Base-by-base conservation (phyloP, 2,113 vertebrate species). In the Apodemus sylvaticus region DNA sequence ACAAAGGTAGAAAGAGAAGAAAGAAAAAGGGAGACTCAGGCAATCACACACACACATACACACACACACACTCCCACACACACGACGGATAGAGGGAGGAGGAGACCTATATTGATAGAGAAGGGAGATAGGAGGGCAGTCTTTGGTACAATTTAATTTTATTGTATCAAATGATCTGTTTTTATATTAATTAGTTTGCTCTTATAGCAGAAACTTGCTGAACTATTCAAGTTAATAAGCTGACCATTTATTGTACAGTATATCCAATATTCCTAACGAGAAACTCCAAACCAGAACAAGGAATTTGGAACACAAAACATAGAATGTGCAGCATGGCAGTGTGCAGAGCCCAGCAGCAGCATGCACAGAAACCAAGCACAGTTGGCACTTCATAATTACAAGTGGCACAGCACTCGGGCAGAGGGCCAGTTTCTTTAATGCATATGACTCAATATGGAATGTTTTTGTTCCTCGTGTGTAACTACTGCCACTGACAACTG, bases 261-360 rank as follows among this genome's bases (percentile, higher is more conserved):
- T 5, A 91, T 95, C 95, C 95, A 95, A 89, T 90, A 98, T 98
- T 97, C 86, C 95, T 91, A 76, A 98, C 96, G 98, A 97, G 94
- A 96, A 98, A 96, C 79, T 98, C 93, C 60, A 85, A 98, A 96
- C 95, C 51, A 93, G 91, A 97, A 78, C 0, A 29, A 92, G 85
- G 81, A 98, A 96, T 98, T 95, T 97, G 96, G 97, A 98, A 97
- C 71, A 95, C n/a, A 96, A 97, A 97, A 97, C 76, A 95, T 64
- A 98, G 95, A 97, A 89, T 68, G 64, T 19, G 91, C 87, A 95
- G 87, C 60, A 96, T 64, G 71, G 90, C 77, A 91, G 94, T 91
- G 89, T 68, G 92, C 92, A 83, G 62, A 98, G 88, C 82, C 95
- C 97, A 48, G 93, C 95, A 98, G 71, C 2, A 36, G 73, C 48